Base-by-base conservation (phyloP, 64 coral and sea anemone species). In the Montipora cactus region DNA sequence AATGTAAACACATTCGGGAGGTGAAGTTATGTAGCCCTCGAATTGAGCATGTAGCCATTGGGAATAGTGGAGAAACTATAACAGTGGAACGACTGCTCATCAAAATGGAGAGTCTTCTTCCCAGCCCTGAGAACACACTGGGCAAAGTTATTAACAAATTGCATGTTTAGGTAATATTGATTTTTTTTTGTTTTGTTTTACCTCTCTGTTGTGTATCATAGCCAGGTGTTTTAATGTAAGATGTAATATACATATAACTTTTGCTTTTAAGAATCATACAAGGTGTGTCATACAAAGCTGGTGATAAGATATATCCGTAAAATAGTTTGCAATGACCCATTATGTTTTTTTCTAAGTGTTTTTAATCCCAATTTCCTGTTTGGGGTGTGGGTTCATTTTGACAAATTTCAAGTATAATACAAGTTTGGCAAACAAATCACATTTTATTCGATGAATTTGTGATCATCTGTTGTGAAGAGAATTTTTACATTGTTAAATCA, bases 41-140 rank as follows among this genome's bases (percentile, higher is more conserved):
- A 48, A 96, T 99, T 94, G 98, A 99, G 58, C 95, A 99, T 87
- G 98, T 99, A 67, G 95, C 95, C 16, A 96, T 99, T 87, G 98
- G 98, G 18, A 96, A 94, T 59, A 93, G 87, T 83, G 97, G 97
- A 47, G 98, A 99, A 47, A 99, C 94, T 7, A 99, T 99, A 5
- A 96, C 98, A n/a, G 98, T 99, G 0, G 98, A 99, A 73, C 70
- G 98, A 67, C 92, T 99, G 11, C 77, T 99, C 19, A 99, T 99
- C n/a, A 99, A 96, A 73, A 99, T 99, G 98, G 98, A 99, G 16
- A 96, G 95, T 49, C 89, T 96, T 8, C 74, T 99, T 9, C 98
- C 98, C 1, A 96, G 92, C 66, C 98, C 98, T 16, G 88, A 95
- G 59, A 96, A 96, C 76, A 99, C 98, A 20, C 89, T 99, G 49